Evolutionary conservation across 2,113 vertebrate species (phyloP).

Genomic region (Felis chaus): DNA sequence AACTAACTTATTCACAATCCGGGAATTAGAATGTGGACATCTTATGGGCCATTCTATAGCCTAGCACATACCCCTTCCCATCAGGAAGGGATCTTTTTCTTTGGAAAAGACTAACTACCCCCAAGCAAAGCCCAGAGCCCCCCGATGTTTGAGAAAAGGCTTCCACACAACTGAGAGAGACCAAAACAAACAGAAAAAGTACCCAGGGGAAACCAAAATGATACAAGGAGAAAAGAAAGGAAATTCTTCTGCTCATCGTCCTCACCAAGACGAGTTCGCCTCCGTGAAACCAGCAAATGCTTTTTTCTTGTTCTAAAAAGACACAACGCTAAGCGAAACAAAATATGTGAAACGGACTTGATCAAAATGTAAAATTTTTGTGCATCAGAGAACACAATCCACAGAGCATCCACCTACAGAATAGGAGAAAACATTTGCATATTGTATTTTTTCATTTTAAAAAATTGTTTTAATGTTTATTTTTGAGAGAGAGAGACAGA

Average conservation of each 20-base stretch:
- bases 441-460: too few species aligned
- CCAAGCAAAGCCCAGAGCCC: neutral
- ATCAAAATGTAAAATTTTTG: neutral
- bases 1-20: neutral
- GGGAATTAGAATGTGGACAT: neutral
- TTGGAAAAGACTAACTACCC: neutral
- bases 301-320: neutral
- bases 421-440: neutral
- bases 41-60: too few species aligned
- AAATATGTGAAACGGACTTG: neutral
- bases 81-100: neutral
- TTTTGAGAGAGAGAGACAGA: too few species aligned
- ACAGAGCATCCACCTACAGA: neutral
- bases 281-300: neutral
- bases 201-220: neutral
- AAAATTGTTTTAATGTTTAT: too few species aligned
- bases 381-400: neutral
- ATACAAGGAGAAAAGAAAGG: neutral
- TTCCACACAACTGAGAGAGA: too few species aligned
- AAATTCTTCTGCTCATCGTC: neutral
- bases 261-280: too few species aligned
- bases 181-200: neutral
- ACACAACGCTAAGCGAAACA: neutral
- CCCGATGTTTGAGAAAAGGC: neutral
- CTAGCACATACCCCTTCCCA: rapidly evolving